phyloP scores from a whole-genome alignment of 2,888 invertebrate species.

The Andrena bicolor region DNA sequence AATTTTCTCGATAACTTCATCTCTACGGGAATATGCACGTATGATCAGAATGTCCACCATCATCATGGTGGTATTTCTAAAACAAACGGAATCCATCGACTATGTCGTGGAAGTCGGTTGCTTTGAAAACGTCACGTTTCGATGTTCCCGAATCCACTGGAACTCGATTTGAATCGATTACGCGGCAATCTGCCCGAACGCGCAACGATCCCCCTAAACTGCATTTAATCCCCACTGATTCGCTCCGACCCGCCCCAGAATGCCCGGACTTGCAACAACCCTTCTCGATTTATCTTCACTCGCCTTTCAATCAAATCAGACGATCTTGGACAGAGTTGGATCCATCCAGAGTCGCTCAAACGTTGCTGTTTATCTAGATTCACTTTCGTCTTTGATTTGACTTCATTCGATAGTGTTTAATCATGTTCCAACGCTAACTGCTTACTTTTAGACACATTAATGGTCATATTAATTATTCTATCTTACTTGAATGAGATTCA shows the following conservation, averaged over 20 bases:
- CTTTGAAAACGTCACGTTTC: slow-evolving; percentile 28
- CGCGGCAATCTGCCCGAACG: slow-evolving; percentile 38
- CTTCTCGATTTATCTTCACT: slow-evolving; percentile 47
- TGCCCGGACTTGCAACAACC: slow-evolving; percentile 30
- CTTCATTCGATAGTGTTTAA: neutral
- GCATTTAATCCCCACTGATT: slow-evolving; percentile 54
- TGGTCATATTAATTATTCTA: too few relatives aligned
- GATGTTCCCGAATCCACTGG: slow-evolving; percentile 18
- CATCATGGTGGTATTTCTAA: neutral
- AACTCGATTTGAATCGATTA: slow-evolving; percentile 55
- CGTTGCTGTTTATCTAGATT: neutral
- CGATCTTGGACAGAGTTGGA: slow-evolving; percentile 16
- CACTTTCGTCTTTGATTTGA: too few relatives aligned
- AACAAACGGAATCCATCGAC: slow-evolving; percentile 8
- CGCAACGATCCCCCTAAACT: slow-evolving; percentile 37
- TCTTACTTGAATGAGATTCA: too few relatives aligned
- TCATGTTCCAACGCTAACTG: too few relatives aligned
- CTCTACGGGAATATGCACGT: too few relatives aligned
- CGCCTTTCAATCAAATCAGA: slow-evolving; percentile 30
- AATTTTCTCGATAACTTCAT: too few relatives aligned
- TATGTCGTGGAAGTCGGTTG: neutral
- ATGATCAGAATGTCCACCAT: neutral
- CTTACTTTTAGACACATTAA: too few relatives aligned
- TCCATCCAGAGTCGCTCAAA: neutral
- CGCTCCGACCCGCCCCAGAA: slow-evolving; percentile 8